These are phyloP conservation scores for Leptobrachium ailaonicum DNA, from an alignment of 2,113 vertebrate genomes.

Conservation along the genomic window DNA sequence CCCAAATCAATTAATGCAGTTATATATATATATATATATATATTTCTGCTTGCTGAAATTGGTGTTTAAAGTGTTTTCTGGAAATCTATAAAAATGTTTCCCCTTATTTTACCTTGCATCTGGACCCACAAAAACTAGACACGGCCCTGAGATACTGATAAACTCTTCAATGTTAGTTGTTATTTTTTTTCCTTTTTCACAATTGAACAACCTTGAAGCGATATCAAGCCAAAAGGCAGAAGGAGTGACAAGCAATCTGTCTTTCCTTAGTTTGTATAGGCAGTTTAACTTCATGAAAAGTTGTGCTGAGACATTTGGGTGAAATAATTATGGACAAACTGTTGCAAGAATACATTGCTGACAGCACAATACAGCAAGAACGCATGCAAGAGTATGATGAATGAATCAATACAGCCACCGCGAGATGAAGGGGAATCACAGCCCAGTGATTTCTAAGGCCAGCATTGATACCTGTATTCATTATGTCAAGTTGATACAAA, in stretches of 20 bases:
- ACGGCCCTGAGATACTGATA: too few species aligned
- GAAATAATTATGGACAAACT: constrained; percentile 12
- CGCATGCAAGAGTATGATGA: background rate
- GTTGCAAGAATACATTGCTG: constrained; percentile 2
- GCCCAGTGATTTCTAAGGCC: background rate
- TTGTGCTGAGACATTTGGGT: background rate
- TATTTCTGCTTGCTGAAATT: too few species aligned
- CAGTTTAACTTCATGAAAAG: constrained; percentile 15
- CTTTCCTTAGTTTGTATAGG: background rate
- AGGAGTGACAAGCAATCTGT: background rate
- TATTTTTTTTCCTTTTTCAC: background rate
- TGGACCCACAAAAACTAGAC: too few species aligned
- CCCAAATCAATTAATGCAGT: too few species aligned
- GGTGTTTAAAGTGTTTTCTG: too few species aligned
- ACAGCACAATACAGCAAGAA: background rate
- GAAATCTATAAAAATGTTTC: too few species aligned
- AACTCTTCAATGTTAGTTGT: too few species aligned
- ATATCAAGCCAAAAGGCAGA: background rate
- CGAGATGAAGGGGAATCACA: background rate
- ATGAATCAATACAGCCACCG: background rate
- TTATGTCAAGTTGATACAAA: background rate
- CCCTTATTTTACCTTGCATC: too few species aligned
- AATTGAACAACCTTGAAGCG: background rate
- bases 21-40: too few species aligned
- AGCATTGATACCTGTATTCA: background rate